These are phyloP conservation scores for Drosophila varians DNA, from an alignment of 1,140 invertebrate species.

Conservation along the genomic window DNA sequence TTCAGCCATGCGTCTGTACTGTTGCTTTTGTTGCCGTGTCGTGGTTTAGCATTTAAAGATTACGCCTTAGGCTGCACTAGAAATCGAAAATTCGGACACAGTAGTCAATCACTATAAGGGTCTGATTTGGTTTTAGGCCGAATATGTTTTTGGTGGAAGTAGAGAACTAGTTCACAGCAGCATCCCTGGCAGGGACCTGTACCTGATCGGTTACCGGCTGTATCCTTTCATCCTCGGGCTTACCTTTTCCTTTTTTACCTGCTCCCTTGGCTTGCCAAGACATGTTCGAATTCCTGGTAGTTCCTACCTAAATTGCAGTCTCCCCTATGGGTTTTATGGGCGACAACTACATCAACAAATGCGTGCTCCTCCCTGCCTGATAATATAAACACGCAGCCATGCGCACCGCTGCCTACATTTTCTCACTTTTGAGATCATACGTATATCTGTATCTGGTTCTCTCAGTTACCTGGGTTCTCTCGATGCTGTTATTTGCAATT, in stretches of 20 bases:
- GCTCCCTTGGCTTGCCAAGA: constrained; percentile 44
- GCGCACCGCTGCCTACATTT: constrained; percentile 4
- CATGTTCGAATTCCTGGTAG: constrained; percentile 44
- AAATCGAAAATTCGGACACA: constrained; percentile 2
- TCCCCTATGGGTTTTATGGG: too few species aligned
- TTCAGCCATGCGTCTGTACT: constrained; percentile 45
- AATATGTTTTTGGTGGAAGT: background rate
- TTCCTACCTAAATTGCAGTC: constrained; percentile 57
- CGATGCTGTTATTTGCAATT: constrained; percentile 47
- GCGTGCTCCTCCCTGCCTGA: constrained; percentile 19
- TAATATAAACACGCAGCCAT: constrained; percentile 30
- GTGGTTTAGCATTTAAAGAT: constrained; percentile 57
- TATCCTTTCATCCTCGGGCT: constrained; percentile 3
- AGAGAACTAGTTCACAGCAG: constrained; percentile 6
- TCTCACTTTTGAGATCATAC: constrained; percentile 7
- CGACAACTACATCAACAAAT: constrained; percentile 49
- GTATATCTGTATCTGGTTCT: constrained; percentile 6
- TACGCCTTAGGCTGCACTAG: constrained; percentile 25
- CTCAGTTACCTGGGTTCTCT: constrained; percentile 32
- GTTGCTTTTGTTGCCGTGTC: constrained; percentile 22
- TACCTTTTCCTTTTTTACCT: constrained; percentile 49
- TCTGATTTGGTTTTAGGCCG: background rate
- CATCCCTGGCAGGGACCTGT: constrained; percentile 18
- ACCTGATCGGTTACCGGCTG: constrained; percentile 12
- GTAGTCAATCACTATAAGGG: background rate